phyloP scores from a whole-genome alignment of 2,888 invertebrate species.

The Adelognathus sp. region DNA sequence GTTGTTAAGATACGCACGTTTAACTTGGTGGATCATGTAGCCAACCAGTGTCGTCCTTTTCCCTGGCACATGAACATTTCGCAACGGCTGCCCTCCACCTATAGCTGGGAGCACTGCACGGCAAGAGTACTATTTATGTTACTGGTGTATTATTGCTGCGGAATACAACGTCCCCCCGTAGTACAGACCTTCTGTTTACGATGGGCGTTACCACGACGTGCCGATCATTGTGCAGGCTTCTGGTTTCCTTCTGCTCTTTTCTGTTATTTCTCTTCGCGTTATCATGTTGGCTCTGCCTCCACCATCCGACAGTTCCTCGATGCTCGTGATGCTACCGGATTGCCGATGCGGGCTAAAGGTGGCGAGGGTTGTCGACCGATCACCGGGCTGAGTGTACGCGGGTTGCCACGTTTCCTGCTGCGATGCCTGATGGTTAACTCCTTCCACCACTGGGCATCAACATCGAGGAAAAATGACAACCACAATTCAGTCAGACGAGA shows the following conservation, averaged over 20 bases:
- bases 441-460: no score
- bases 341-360: not conserved
- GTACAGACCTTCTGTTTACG: not conserved
- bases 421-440: not conserved
- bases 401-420: not conserved
- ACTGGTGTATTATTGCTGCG: not conserved
- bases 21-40: not conserved
- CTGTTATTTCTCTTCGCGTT: not conserved
- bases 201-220: not conserved
- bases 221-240: not conserved
- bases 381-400: not conserved
- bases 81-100: not conserved
- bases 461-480: no score
- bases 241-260: not conserved
- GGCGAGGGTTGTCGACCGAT: not conserved
- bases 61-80: not conserved
- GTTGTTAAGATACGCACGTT: not conserved
- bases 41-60: not conserved
- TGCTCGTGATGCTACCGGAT: not conserved
- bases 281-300: not conserved
- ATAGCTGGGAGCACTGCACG: not conserved
- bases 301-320: not conserved
- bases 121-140: not conserved
- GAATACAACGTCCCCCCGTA: not conserved
- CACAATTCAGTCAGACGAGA: no score